Evolutionary conservation across 2,888 invertebrate species (phyloP).

Genomic region (Lottia scabra): DNA sequence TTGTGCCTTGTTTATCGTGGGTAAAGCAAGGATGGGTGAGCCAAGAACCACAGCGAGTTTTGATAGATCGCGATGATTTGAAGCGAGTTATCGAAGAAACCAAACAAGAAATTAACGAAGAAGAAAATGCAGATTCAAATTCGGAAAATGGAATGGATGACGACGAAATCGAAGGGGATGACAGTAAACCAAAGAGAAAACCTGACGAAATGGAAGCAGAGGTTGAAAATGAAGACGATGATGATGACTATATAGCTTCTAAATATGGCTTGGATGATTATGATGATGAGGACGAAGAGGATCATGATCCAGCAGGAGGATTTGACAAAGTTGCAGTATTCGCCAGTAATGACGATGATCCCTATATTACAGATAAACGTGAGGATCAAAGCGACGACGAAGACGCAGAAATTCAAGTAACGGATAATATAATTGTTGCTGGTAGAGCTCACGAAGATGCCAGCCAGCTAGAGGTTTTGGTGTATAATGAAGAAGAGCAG

Average conservation of each 20-base stretch:
- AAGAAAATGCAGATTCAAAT: constrained; percentile 12
- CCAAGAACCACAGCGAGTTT: constrained; percentile 58
- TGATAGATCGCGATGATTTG: constrained; percentile 36
- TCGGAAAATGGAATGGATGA: background rate
- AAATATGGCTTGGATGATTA: constrained; percentile 73
- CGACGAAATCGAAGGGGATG: background rate
- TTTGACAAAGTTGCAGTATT: constrained; percentile 49
- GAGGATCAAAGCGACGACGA: constrained; percentile 74
- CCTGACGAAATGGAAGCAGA: constrained; percentile 7
- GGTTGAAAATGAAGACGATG: constrained; percentile 19
- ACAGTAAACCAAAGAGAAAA: constrained; percentile 2
- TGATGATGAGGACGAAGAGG: constrained; percentile 65
- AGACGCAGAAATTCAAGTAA: constrained; percentile 87
- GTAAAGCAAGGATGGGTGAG: constrained; percentile 65
- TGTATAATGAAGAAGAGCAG: constrained; percentile 89
- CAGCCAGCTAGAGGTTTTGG: constrained; percentile 89
- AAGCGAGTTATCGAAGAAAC: constrained; percentile 30
- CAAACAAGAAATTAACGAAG: constrained; percentile 12
- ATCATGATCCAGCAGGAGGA: constrained; percentile 31
- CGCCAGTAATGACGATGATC: constrained; percentile 70
- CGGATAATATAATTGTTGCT: constrained; percentile 89
- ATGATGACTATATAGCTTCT: constrained; percentile 75
- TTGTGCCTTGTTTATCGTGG: constrained; percentile 67
- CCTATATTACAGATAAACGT: constrained; percentile 68
- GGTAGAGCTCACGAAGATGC: constrained; percentile 90